Conservation (phyloP, 2,797 vertebrate species). For the Callimico goeldii region DNA sequence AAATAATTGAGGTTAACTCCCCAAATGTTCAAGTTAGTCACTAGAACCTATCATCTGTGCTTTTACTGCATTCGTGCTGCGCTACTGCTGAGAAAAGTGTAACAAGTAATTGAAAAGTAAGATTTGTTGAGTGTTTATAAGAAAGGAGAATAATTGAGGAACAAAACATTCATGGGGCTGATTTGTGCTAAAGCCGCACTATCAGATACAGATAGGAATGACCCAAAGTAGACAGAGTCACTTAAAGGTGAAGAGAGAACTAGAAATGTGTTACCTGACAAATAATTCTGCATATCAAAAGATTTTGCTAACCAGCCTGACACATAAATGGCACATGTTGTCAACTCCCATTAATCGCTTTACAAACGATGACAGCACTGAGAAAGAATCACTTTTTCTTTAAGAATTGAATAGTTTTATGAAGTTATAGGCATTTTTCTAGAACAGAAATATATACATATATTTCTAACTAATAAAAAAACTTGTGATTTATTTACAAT, state of each 20-base stretch:
- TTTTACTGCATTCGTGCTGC: neutral
- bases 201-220: constrained; percentile 66
- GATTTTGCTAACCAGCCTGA: constrained; percentile 81
- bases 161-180: constrained; percentile 49
- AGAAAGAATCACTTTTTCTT: constrained; percentile 77
- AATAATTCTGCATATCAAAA: constrained; percentile 82
- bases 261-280: constrained; percentile 81
- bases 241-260: constrained; percentile 75
- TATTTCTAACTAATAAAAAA: constrained; percentile 25
- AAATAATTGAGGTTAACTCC: neutral
- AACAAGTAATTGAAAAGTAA: constrained; percentile 82
- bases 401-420: constrained; percentile 70
- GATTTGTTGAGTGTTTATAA: constrained; percentile 48
- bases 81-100: constrained; percentile 63
- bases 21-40: neutral
- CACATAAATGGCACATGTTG: constrained; percentile 80
- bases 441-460: constrained; percentile 40
- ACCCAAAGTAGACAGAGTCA: constrained; percentile 64
- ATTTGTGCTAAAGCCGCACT: constrained; percentile 38
- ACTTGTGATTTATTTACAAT: neutral
- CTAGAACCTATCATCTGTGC: neutral
- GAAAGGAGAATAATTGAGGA: constrained; percentile 35
- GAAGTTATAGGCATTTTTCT: constrained; percentile 68
- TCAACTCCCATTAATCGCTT: constrained; percentile 83
- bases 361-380: constrained; percentile 79